Evolutionary conservation across 2,797 vertebrate genomes (phyloP), one percentile per base, ranked within the genome.

Genomic region (Amazona ochrocephala): DNA sequence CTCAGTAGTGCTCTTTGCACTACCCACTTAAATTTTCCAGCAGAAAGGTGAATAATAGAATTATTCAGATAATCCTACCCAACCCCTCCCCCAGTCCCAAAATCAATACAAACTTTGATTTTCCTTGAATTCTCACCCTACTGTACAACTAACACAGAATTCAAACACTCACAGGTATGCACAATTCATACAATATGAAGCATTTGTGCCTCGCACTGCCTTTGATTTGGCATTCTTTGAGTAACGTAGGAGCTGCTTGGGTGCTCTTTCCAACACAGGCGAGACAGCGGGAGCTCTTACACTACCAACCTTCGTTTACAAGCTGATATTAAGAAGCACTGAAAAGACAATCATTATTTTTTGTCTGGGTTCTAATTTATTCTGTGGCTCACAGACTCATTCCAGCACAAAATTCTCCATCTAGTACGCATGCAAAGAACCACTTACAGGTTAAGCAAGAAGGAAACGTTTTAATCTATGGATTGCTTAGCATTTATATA

Each of bases 91-190:
- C 62, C 1, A 3, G 29, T 45, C 62, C 74, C 67, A 30, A 94
- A 96, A 97, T 97, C 97, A 97, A 97, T 96, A 93, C 41, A 93
- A 96, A 92, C 93, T 95, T 89, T 80, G 91, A 95, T 93, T 93
- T 92, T 58, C 89, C 89, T 84, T 77, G 90, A 86, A 93, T 89
- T 73, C 42, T 53, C 60, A 72, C 84, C 62, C 74, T 50, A 48
- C 73, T 0, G 13, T 34, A 78, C 53, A 84, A 87, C 29, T 73
- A 95, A 84, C 64, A 58, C n/a, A 53, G 73, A 92, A 97, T 93
- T 96, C 71, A 61, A 48, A 73, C 19, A 45, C 67, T 78, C 53
- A 6, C 37, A 92, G 62, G 44, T 23, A 67, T 0, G 1, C 83
- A 37, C 42, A 39, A 79, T 88, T 47, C 64, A 85, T 70, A 54